Evolutionary conservation across 2,797 vertebrate species (phyloP).

Genomic region (Schizopygopsis malacanthus): DNA sequence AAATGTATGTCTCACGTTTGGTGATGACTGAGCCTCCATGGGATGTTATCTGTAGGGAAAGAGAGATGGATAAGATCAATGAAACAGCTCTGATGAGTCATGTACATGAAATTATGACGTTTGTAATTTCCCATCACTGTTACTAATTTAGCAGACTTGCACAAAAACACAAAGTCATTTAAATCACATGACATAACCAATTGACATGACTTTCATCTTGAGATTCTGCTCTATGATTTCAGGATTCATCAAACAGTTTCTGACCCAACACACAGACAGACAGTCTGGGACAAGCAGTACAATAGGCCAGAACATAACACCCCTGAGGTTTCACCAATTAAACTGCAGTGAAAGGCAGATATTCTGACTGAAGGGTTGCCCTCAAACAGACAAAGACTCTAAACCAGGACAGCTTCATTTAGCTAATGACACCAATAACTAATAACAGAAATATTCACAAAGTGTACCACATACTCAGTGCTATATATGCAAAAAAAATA

Average conservation of each 20-base stretch:
- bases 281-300: conserved; percentile 61
- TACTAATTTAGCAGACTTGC: conserved; percentile 18
- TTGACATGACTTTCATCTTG: not conserved
- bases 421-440: not conserved
- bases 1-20: conserved; percentile 83
- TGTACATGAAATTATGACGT: conserved; percentile 17
- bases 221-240: conserved; percentile 5
- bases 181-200: conserved; percentile 24
- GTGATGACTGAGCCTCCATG: conserved; percentile 85
- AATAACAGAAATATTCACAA: not conserved
- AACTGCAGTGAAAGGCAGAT: conserved; percentile 58
- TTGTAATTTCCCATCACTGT: conserved; percentile 24
- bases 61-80: conserved; percentile 17
- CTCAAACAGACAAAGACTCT: not conserved
- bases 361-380: conserved; percentile 26
- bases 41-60: conserved; percentile 81
- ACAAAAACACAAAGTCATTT: conserved; percentile 31
- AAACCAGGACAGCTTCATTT: conserved; percentile 1
- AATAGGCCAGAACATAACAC: conserved; percentile 58
- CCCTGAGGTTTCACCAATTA: conserved; percentile 63
- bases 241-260: not conserved
- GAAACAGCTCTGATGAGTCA: conserved; percentile 21
- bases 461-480: not conserved
- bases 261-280: conserved; percentile 7
- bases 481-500: not conserved